Conservation (phyloP, 2,888 invertebrate genomes). For the Oscheius sp. region DNA sequence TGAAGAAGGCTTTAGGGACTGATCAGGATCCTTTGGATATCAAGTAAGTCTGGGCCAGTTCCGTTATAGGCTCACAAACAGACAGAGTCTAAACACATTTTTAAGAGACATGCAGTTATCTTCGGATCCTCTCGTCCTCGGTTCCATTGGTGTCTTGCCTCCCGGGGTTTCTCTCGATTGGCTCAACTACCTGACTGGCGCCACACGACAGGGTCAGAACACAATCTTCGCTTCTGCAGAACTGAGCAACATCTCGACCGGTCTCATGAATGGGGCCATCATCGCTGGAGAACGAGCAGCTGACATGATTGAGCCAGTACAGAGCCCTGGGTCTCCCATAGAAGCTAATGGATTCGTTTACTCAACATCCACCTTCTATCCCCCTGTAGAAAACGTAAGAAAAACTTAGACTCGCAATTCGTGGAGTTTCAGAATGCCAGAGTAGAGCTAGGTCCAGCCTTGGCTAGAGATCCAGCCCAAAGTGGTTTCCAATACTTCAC, state of each 20-base stretch:
- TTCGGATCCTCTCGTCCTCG: constrained; percentile 50
- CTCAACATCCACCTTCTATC: constrained; percentile 39
- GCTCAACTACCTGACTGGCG: constrained; percentile 46
- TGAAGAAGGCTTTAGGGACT: constrained; percentile 45
- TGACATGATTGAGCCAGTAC: neutral
- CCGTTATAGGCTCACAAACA: no score
- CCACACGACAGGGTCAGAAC: constrained; percentile 39
- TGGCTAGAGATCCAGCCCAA: constrained; percentile 6
- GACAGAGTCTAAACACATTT: neutral
- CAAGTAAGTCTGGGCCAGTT: constrained; percentile 34
- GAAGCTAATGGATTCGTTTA: constrained; percentile 18
- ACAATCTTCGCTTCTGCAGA: constrained; percentile 60
- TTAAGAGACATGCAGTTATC: constrained; percentile 62
- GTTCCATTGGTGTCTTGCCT: constrained; percentile 55
- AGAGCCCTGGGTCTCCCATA: no score
- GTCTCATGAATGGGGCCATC: constrained; percentile 66
- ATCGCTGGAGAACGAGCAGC: constrained; percentile 48
- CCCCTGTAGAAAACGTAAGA: constrained; percentile 27
- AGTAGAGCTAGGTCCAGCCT: constrained; percentile 21
- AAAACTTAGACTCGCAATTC: neutral
- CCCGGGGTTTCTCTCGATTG: constrained; percentile 42
- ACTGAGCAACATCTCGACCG: constrained; percentile 48
- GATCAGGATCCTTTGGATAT: constrained; percentile 48
- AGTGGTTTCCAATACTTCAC: constrained; percentile 29
- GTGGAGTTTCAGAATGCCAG: neutral